Percentiles rank a stretch among this genome's conserved stretches.
phyloP scores from a whole-genome alignment of 2,797 vertebrate genomes.

The Rhyacichthys aspro region DNA sequence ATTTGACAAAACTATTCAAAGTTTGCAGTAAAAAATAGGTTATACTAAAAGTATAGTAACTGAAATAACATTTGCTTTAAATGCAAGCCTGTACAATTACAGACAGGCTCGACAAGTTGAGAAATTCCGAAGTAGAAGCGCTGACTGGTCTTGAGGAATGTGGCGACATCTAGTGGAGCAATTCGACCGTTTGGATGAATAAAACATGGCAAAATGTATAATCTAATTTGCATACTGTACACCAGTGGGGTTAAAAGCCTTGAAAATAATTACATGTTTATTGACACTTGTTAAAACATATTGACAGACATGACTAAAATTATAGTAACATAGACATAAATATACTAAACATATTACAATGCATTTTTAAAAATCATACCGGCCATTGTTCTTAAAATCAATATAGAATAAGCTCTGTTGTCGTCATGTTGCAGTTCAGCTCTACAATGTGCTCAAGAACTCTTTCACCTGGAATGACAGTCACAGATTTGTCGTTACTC shows the following conservation, averaged over 20 bases:
- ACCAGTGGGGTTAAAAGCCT: too few species aligned
- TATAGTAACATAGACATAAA: too few species aligned
- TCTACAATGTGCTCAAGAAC: slow-evolving; percentile 86
- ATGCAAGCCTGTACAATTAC: slow-evolving; percentile 5
- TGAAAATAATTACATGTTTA: not conserved
- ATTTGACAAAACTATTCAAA: too few species aligned
- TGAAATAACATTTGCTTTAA: too few species aligned
- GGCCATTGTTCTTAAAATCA: not conserved
- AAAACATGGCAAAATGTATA: too few species aligned
- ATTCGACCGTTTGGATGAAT: not conserved
- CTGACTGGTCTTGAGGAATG: not conserved
- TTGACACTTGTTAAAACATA: not conserved
- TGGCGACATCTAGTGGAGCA: slow-evolving; percentile 51
- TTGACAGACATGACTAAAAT: too few species aligned
- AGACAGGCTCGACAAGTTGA: slow-evolving; percentile 28
- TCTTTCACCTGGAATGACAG: slow-evolving; percentile 87
- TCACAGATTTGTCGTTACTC: not conserved
- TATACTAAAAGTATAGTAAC: too few species aligned
- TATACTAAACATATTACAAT: too few species aligned
- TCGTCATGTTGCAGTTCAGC: not conserved
- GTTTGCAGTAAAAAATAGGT: too few species aligned
- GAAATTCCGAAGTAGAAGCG: slow-evolving; percentile 20
- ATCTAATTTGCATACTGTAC: too few species aligned
- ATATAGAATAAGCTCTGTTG: not conserved
- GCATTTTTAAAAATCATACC: too few species aligned